Base-by-base conservation (phyloP, 2,797 vertebrate genomes). In the Huso huso region DNA sequence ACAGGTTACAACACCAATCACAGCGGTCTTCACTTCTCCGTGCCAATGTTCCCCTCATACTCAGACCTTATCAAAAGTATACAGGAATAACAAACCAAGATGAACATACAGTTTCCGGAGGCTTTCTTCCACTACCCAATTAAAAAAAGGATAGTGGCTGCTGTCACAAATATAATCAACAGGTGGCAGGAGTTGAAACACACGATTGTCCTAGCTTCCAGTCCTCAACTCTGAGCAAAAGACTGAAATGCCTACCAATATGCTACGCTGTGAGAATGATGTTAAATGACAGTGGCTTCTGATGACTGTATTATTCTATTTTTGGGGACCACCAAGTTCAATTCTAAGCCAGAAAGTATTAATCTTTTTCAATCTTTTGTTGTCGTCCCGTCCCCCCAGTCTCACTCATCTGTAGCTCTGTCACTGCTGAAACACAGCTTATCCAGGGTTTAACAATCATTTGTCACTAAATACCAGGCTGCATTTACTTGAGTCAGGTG, bases 401-500 rank as follows among this genome's bases (percentile, higher is more conserved):
- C 37, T 5, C 37, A 78, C 69, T 61, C 52, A 84, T 82, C 80
- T 78, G 74, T 73, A 72, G 12, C 73, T 77, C 72, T 68, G 75
- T 81, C 71, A 75, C 74, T 69, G 73, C 76, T 80, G 67, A 84
- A 76, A 77, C 71, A 67, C 73, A 85, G 84, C 84, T 87, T 84
- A 85, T 77, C 78, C 76, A 75, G 81, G 82, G 88, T 87, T 84
- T 85, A 73, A 76, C 76, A 75, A 69, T 78, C 85, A 86, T 82
- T 86, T 88, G 79, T 83, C 79, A 81, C 74, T 77, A 76, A 87
- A 79, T 67, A 83, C 64, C 78, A 87, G 73, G 71, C 73, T 69
- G 77, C 3, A 9, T 73, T 63, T 72, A 83, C 74, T 79, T 51
- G 48, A 60, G 18, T 7, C 6, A 10, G 7, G 61, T 62, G 48